Evolutionary conservation across 2,888 invertebrate genomes (phyloP), one percentile per base, ranked within the genome.

Genomic region (Drosophila paranaensis): DNA sequence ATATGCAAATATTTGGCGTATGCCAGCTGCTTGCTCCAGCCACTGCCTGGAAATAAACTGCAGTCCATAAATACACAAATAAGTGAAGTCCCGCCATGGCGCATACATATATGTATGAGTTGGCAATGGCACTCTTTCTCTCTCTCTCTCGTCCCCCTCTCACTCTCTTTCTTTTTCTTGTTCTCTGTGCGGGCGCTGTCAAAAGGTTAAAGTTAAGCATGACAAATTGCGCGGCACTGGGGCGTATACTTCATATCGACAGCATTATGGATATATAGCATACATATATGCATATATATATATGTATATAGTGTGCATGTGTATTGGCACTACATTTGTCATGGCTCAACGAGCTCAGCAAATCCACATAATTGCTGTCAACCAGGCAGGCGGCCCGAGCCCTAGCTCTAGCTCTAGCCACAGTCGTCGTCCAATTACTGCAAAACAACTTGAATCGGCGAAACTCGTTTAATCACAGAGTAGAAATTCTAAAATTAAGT

Each of bases 201-300:
- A 35, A 82, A 88, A 87, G 81, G 83, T 82, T 83, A 77, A 89
- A 83, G 78, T 89, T 83, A 81, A 83, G 88, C 89, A 60, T 77
- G 88, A 83, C 66, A 81, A 75, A 89, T 50, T 89, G 81, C 53
- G 64, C 45, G 56, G 39, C 69, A 65, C 20, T 80, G 65, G 67
- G 46, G 80, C 72, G 77, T 68, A 72, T 70, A 82, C 77, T 86
- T 73, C 63, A 79, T 76, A 75, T 69, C 61, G 74, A 57, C 64
- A 80, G 68, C 62, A 56, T 27, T 77, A 37, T 62, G 45, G 25
- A 48, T 20, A 55, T 25, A 0, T 11, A 25, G 35, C 14, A 45
- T n/a, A 40, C 11, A 40, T 39, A n/a, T 1, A n/a, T 39, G 2
- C 11, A 53, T 20, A 6, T 14, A 43, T 33, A 0, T n/a, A 11